Evolutionary conservation across 2,797 vertebrate genomes (phyloP).

Genomic region (Anguilla pacifica): DNA sequence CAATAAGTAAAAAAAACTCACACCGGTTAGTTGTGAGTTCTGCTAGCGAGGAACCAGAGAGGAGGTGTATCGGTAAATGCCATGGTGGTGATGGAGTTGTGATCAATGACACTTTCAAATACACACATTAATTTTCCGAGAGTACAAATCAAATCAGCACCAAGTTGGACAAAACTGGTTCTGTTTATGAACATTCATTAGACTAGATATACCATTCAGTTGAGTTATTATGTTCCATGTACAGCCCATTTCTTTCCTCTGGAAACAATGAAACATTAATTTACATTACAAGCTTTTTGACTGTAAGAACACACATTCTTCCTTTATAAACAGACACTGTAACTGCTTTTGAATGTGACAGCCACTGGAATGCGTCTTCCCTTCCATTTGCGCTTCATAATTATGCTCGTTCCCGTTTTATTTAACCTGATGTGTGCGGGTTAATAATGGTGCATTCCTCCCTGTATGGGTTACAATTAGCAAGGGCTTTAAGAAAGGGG

Average conservation of each 20-base stretch:
- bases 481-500: conserved; percentile 2
- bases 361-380: not conserved
- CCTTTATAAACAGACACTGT: not conserved
- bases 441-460: not conserved
- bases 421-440: conserved; percentile 6
- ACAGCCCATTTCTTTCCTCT: not conserved
- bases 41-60: not conserved
- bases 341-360: conserved; percentile 12
- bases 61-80: not conserved
- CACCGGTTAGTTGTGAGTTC: not conserved
- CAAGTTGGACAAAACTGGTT: not conserved
- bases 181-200: not conserved
- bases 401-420: not conserved
- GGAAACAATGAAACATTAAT: not conserved
- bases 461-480: not conserved
- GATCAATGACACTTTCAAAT: not conserved
- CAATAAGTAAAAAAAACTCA: not conserved
- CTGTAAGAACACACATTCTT: not conserved
- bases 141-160: not conserved
- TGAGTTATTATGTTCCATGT: not conserved
- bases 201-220: not conserved
- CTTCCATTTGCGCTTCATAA: not conserved
- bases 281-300: not conserved
- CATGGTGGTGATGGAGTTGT: not conserved
- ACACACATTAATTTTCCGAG: not conserved